Base-by-base conservation (phyloP, 2,888 invertebrate species). In the Kuschelorhynchus macadamiae region DNA sequence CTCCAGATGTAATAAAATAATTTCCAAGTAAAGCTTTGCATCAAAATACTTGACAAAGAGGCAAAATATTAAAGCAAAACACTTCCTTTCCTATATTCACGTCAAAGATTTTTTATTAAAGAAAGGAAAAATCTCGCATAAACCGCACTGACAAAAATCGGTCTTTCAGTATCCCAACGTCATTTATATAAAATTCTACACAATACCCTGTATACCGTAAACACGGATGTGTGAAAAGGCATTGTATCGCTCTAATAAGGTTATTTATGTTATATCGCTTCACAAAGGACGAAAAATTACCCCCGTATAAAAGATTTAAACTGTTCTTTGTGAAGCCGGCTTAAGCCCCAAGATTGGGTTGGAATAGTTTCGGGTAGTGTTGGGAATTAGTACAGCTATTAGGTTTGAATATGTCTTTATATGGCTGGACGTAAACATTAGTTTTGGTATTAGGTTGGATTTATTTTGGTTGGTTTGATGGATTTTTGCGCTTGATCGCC, bases 191-290 rank as follows among this genome's bases (percentile, higher is more conserved):
- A 59, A 67, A 61, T 44, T 52, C 25, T 14, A 55, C 52, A 66
- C 61, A 67, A 67, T 61, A 20, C 30, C 16, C 12, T 57, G 65
- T 60, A 50, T 67, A 64, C 63, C 60, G 60, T 74, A 74, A 72
- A 74, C 74, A 72, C 66, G 70, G 69, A 71, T 53, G 71, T 72
- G 72, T 69, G 71, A 72, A 74, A 71, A 71, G 70, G 59, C 65
- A 69, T 74, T 74, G 71, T 74, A 49, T 20, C 55, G 60, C 25
- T 39, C 70, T 74, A 74, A 74, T 74, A 74, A 74, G 71, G 74
- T 72, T 74, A 72, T 72, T 74, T 71, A 72, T 67, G 72, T 74
- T 72, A 50, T 68, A 74, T 70, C 71, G 71, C 46, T 33, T 61
- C 67, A 74, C 71, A 72, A 72, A 71, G 59, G 65, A 62, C 65